These are phyloP conservation scores for Mus caroli DNA, from an alignment of 2,797 vertebrate genomes.

Conservation along the genomic window DNA sequence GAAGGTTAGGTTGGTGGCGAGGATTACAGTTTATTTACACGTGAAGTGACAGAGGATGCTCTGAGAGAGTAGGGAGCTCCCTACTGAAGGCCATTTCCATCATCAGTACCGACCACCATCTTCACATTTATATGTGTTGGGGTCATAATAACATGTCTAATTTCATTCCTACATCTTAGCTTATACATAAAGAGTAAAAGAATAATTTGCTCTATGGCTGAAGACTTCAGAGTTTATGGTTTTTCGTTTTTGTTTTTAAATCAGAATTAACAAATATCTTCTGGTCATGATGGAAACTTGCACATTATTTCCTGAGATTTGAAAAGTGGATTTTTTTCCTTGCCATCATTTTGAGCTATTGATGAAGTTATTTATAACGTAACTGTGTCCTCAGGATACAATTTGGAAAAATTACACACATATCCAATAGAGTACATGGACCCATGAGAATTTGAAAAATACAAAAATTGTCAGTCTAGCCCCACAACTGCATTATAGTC, in stretches of 20 bases:
- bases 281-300: conserved; percentile 55
- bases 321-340: conserved; percentile 41
- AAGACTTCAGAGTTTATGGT: neutral
- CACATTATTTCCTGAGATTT: conserved; percentile 61
- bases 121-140: neutral
- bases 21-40: neutral
- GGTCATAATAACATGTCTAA: conserved; percentile 18
- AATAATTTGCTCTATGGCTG: conserved; percentile 6
- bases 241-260: neutral
- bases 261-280: neutral
- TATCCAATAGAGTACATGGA: conserved; percentile 65
- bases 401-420: conserved; percentile 73
- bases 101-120: neutral
- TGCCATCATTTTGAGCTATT: conserved; percentile 49
- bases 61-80: neutral
- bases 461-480: conserved; percentile 59
- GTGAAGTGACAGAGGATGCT: neutral
- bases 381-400: conserved; percentile 60
- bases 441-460: conserved; percentile 73
- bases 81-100: neutral
- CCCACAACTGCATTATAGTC: conserved; percentile 67
- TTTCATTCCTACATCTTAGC: neutral
- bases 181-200: conserved; percentile 30
- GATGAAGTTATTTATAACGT: conserved; percentile 72
- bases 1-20: neutral